A percentile compares a stretch with the other conserved stretches of the same genome.
Evolutionary conservation across 2,113 vertebrate species (phyloP).

Genomic region (Cathartes aura): DNA sequence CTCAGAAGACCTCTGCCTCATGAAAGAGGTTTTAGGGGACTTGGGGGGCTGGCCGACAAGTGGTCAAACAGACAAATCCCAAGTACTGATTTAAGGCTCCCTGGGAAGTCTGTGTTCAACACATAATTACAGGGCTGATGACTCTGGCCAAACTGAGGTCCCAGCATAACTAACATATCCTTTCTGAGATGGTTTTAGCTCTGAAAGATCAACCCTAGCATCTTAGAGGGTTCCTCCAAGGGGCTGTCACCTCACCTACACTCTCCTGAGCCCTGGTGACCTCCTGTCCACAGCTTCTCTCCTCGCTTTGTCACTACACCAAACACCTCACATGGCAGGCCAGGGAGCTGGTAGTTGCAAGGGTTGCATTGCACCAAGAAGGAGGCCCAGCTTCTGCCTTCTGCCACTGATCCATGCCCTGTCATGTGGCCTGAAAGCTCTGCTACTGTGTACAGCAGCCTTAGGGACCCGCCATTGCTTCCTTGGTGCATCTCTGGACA

Average conservation of each 20-base stretch:
- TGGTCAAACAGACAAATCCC: not conserved
- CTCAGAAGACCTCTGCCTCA: not conserved
- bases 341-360: too few species aligned
- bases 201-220: not conserved
- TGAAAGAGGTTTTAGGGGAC: not conserved
- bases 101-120: not conserved
- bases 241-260: not conserved
- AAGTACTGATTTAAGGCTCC: not conserved
- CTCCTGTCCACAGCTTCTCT: not conserved
- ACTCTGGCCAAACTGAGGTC: not conserved
- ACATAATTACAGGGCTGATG: not conserved
- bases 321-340: not conserved
- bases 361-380: not conserved
- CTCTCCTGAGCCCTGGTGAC: rapidly evolving
- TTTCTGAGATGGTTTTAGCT: not conserved
- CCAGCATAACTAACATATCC: not conserved
- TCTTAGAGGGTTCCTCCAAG: not conserved
- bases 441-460: not conserved
- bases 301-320: not conserved
- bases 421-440: not conserved
- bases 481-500: rapidly evolving
- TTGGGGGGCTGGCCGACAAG: not conserved
- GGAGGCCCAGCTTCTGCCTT: not conserved
- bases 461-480: rapidly evolving
- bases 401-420: not conserved